These are phyloP conservation scores for Cotesia glomerata DNA, from an alignment of 1,140 invertebrate species.

Conservation along the genomic window DNA sequence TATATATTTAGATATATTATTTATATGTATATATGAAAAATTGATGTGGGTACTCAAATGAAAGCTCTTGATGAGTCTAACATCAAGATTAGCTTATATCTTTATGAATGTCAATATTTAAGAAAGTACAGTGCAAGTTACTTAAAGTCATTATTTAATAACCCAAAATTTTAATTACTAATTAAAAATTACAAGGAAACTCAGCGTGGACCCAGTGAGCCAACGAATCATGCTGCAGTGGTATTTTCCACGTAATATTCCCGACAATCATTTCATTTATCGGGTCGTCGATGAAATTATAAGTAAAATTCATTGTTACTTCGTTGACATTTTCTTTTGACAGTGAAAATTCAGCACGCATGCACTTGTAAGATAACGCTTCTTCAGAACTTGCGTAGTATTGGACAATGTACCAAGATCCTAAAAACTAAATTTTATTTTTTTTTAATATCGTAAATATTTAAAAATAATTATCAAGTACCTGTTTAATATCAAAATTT, in stretches of 20 bases:
- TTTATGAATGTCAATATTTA: no score
- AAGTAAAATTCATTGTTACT: conserved; percentile 86
- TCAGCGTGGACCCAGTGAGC: conserved; percentile 87
- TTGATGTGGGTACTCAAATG: no score
- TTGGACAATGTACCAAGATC: conserved; percentile 82
- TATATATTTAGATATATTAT: no score
- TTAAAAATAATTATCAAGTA: conserved; percentile 33
- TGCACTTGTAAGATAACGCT: conserved; percentile 80
- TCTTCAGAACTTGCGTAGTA: conserved; percentile 88
- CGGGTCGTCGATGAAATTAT: conserved; percentile 82
- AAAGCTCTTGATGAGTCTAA: no score
- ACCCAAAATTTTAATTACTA: no score
- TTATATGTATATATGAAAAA: no score
- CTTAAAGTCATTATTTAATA: no score
- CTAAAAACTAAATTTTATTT: conserved; percentile 69
- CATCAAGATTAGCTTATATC: no score
- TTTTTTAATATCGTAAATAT: not conserved
- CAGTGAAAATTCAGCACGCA: conserved; percentile 77
- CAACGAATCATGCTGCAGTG: conserved; percentile 68
- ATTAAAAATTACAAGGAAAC: conserved; percentile 70
- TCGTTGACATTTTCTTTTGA: conserved; percentile 57
- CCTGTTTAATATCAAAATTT: conserved; percentile 62
- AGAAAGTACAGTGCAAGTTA: no score
- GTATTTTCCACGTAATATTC: conserved; percentile 86
- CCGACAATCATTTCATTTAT: conserved; percentile 77